These are phyloP conservation scores for Drosophila busckii DNA, from an alignment of 1,140 invertebrate genomes.

Conservation along the genomic window DNA sequence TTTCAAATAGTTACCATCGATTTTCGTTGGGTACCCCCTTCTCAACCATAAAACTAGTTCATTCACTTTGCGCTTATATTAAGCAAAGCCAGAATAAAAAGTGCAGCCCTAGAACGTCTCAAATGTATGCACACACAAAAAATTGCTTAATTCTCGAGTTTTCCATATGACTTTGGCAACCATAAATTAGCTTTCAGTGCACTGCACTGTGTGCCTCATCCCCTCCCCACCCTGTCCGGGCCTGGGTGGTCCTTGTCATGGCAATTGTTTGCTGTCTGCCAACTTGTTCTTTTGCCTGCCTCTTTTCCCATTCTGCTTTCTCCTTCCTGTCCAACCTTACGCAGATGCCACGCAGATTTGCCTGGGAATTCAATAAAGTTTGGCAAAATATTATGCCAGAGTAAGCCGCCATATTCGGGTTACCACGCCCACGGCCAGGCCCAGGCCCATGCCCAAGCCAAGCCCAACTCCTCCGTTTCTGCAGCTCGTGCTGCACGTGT, in stretches of 20 bases:
- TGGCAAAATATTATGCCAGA: slow-evolving; percentile 69
- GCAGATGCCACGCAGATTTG: slow-evolving; percentile 60
- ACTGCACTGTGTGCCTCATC: slow-evolving; percentile 18
- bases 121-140: slow-evolving; percentile 15
- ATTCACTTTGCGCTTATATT: slow-evolving; percentile 9
- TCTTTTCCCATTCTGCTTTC: slow-evolving; percentile 1
- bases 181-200: slow-evolving; percentile 69
- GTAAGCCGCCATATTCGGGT: slow-evolving; percentile 41
- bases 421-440: slow-evolving; percentile 44
- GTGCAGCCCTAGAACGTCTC: background rate
- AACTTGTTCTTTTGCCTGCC: slow-evolving; percentile 29
- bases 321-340: background rate
- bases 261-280: slow-evolving; percentile 31
- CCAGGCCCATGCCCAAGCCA: no score
- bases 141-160: slow-evolving; percentile 60
- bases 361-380: slow-evolving; percentile 72
- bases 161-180: slow-evolving; percentile 63
- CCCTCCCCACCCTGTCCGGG: background rate
- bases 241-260: background rate
- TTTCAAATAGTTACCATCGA: background rate
- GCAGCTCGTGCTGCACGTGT: slow-evolving; percentile 42
- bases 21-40: no score
- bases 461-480: slow-evolving; percentile 28
- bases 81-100: background rate
- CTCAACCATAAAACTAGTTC: slow-evolving; percentile 9